phyloP scores from a whole-genome alignment of 2,797 vertebrate species.

The Gobio occitaniae region DNA sequence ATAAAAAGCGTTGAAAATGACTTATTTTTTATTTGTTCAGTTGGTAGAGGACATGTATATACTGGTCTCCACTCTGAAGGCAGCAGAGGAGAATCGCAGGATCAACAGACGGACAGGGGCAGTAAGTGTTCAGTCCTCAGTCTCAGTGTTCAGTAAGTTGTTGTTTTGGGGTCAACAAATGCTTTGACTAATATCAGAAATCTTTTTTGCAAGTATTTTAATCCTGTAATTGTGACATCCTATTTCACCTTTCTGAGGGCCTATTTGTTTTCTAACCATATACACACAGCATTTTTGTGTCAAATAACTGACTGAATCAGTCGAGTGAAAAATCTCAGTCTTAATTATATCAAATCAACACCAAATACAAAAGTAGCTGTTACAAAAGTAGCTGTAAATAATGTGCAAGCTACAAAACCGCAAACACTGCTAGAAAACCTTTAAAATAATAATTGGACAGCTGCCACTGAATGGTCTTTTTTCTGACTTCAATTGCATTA shows the following conservation, averaged over 20 bases:
- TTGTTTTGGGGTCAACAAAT: neutral
- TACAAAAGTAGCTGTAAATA: neutral
- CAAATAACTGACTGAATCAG: neutral
- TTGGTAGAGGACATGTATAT: neutral
- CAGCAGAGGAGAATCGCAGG: neutral
- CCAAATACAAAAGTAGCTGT: neutral
- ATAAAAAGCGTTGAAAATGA: neutral
- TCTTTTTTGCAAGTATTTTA: neutral
- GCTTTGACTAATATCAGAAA: neutral
- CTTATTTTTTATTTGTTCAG: neutral
- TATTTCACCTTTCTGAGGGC: neutral
- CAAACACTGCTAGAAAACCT: neutral
- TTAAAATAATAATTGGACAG: neutral
- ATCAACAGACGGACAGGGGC: neutral
- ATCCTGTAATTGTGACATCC: neutral
- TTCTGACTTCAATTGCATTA: too few species aligned
- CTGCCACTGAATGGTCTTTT: neutral
- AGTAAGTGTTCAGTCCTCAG: constrained; percentile 2
- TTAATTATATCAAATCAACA: neutral
- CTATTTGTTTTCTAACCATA: neutral
- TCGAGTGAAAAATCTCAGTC: neutral
- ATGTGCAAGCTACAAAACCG: neutral
- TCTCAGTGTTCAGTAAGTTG: too few species aligned
- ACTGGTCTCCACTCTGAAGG: neutral
- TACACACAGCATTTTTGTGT: neutral